Base-by-base conservation (phyloP, 2,888 invertebrate genomes). In the Cistogaster globosa region DNA sequence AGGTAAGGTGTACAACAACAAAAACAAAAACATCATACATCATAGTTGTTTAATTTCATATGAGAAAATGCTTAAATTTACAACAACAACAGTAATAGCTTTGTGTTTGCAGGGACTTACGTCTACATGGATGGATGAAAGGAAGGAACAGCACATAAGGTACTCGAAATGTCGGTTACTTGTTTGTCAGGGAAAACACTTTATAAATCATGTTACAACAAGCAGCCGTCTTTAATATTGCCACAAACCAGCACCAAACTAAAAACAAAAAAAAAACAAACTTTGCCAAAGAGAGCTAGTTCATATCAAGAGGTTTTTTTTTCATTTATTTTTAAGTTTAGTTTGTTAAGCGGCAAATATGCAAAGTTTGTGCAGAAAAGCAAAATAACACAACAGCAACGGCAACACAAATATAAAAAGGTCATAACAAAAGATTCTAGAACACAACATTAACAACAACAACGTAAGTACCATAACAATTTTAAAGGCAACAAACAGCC, bases 191-290 rank as follows among this genome's bases (percentile, higher is more conserved):
- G 79, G 85, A 86, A 86, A 87, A 86, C 87, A 87, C 87, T 87
- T 87, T 87, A 87, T 87, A 87, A 87, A 87, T 87, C 87, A 87
- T 83, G 86, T 85, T 85, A 75, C 79, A 84, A 87, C 86, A 78
- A 87, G 85, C 82, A 85, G 85, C 82, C 85, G 78, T 85, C 82
- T 82, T 85, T 78, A 85, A 82, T 74, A 53, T 67, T 78, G 78
- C 83, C 77, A 65, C 67, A 83, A 78, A 79, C 67, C 67, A 68
- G 62, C 68, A 55, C 53, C 57, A 83, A 18, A 67, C 14, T 6
- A 48, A 69, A 74, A 42, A 71, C 60, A 51, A 36, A 20, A 32
- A 32, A n/a, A n/a, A n/a, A n/a, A n/a, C n/a, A 32, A 32, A 2
- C 32, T 48, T 42, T 69, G 26, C 62, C 72, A 78, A 78, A 83